Evolutionary conservation across 2,888 invertebrate genomes (phyloP).

Genomic region (Nymphalis urticae): DNA sequence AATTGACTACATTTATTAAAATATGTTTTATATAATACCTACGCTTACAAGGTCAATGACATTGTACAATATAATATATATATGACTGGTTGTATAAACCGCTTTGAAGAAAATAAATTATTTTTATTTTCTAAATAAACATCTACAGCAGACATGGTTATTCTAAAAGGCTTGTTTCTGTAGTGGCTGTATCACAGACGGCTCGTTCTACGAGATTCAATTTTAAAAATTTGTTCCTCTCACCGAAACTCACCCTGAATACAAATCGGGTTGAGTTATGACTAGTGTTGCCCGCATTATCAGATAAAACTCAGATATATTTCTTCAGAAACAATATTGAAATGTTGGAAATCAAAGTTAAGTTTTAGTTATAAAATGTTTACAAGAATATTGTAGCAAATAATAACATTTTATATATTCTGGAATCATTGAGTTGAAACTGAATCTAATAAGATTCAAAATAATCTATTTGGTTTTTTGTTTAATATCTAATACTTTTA

Average conservation of each 20-base stretch:
- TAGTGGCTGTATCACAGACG: constrained; percentile 57
- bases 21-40: too few species aligned
- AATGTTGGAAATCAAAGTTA: background rate
- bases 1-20: too few species aligned
- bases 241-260: constrained; percentile 62
- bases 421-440: too few species aligned
- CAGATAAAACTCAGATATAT: constrained; percentile 17
- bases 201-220: constrained; percentile 68
- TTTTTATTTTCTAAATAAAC: constrained; percentile 2
- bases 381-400: background rate
- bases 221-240: constrained; percentile 76
- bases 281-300: constrained; percentile 53
- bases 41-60: too few species aligned
- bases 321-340: constrained; percentile 13
- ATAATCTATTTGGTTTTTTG: too few species aligned
- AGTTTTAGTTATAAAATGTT: background rate
- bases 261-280: constrained; percentile 66
- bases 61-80: too few species aligned
- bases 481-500: too few species aligned
- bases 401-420: too few species aligned
- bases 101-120: background rate
- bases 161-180: constrained; percentile 41
- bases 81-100: too few species aligned
- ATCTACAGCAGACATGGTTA: constrained; percentile 28
- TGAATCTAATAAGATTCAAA: too few species aligned